Evolutionary conservation across 1,140 invertebrate species (phyloP), one percentile per base, ranked within the genome.

Genomic region (Drosophila tani): DNA sequence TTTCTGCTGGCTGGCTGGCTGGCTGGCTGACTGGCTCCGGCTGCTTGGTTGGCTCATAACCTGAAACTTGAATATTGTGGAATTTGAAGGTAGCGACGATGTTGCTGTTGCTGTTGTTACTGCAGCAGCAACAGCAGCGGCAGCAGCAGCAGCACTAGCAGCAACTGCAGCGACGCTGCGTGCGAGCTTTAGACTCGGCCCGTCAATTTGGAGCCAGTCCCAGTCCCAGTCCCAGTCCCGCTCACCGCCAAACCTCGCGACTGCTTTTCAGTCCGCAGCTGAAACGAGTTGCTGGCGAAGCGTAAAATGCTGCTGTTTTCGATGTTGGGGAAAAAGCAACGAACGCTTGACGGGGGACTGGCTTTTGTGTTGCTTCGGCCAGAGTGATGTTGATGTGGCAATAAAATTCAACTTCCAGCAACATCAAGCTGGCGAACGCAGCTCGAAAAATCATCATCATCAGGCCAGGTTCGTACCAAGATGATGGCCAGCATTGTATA

Each of bases 61-160:
- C 81, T 90, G 85, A 90, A 90, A 90, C 85, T 90, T 90, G 85
- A 90, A 90, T 84, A 90, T 90, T 90, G 85, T 90, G 85, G 85
- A 90, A 90, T 90, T 90, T 90, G 85, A 90, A 90, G 85, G 85
- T 90, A 90, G 85, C 82, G 58, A 75, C 69, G 80, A 64, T 58
- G 59, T 65, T 59, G 50, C 57, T 62, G 62, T 35, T 66, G 38
- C 40, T 47, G 73, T 63, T 45, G 47, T 43, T 47, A 50, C 74
- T 56, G 68, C 79, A 21, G 47, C 64, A 69, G 35, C 49, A 58
- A 45, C 64, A 12, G 49, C 64, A 0, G 9, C 43, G 8, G 66
- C 79, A 24, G 40, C 66, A 73, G 38, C 45, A 60, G 40, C 76
- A 68, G 45, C 67, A 68, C 17, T 59, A 69, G 49, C 75, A 83